A percentile compares a stretch with the other conserved stretches of the same genome.
Evolutionary conservation across 2,797 vertebrate genomes (phyloP).

Genomic region (Myripristis jacobus): DNA sequence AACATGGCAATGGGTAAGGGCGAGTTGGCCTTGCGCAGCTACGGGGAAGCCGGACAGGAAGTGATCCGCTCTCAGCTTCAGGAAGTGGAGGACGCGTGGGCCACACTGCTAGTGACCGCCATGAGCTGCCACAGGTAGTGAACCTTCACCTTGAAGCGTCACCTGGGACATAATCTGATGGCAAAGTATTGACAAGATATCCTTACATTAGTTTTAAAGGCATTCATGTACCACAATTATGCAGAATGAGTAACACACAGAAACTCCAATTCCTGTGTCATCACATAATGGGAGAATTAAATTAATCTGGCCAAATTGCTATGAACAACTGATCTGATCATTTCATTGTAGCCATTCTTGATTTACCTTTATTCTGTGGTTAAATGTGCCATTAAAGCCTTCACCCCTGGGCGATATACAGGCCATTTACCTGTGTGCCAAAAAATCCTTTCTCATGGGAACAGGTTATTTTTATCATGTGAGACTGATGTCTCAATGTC

Average conservation of each 20-base stretch:
- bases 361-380: not conserved
- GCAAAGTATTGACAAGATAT: not conserved
- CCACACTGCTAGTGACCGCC: slow-evolving; percentile 86
- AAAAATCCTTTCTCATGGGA: slow-evolving; percentile 36
- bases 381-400: slow-evolving; percentile 24
- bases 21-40: slow-evolving; percentile 89
- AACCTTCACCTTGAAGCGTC: slow-evolving; percentile 9
- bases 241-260: not conserved
- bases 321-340: not conserved
- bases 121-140: slow-evolving; percentile 90
- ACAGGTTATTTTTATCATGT: slow-evolving; percentile 56
- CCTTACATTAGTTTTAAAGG: not conserved
- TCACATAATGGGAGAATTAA: not conserved
- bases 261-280: not conserved
- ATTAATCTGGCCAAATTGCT: not conserved
- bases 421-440: slow-evolving; percentile 38
- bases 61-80: slow-evolving; percentile 89
- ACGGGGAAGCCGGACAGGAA: slow-evolving; percentile 87
- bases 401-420: slow-evolving; percentile 30
- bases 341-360: not conserved
- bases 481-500: slow-evolving; percentile 56
- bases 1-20: slow-evolving; percentile 97
- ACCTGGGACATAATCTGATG: not conserved
- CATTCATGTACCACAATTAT: not conserved
- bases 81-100: slow-evolving; percentile 90